These are phyloP conservation scores for Dreissena rostriformis DNA, from an alignment of 1,140 invertebrate species.

Conservation along the genomic window DNA sequence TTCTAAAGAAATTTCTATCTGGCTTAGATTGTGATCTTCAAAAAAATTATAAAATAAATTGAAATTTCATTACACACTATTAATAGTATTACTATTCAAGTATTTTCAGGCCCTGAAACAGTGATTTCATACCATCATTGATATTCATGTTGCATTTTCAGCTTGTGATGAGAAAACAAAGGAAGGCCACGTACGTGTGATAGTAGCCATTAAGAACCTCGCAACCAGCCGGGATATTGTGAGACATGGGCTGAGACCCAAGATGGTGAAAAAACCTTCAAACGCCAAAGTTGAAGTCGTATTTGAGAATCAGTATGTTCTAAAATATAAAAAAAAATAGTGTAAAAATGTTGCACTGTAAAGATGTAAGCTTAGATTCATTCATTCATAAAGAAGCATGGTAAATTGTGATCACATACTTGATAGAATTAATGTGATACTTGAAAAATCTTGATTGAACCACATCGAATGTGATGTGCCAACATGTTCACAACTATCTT, in stretches of 20 bases:
- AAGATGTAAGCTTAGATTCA: too few species aligned
- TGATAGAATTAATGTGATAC: too few species aligned
- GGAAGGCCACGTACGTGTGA: slow-evolving; percentile 59
- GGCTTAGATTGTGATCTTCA: not conserved
- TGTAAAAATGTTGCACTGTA: too few species aligned
- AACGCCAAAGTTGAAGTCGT: slow-evolving; percentile 30
- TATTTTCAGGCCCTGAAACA: not conserved
- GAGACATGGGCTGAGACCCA: slow-evolving; percentile 22
- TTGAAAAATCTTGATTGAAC: too few species aligned
- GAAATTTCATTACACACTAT: not conserved
- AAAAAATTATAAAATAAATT: not conserved
- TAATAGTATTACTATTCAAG: not conserved
- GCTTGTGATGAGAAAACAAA: slow-evolving; percentile 62
- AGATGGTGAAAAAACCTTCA: slow-evolving; percentile 43
- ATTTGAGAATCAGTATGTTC: slow-evolving; percentile 49
- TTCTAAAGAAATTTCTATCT: not conserved
- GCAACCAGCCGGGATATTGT: slow-evolving; percentile 43
- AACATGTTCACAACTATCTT: too few species aligned
- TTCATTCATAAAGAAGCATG: too few species aligned
- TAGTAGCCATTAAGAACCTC: slow-evolving; percentile 54
- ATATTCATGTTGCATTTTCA: slow-evolving; percentile 23
- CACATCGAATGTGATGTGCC: too few species aligned
- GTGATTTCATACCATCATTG: not conserved
- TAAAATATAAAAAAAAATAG: not conserved
- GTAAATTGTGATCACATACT: too few species aligned